Conservation (phyloP, 2,113 vertebrate species). For the Rafetus swinhoei region DNA sequence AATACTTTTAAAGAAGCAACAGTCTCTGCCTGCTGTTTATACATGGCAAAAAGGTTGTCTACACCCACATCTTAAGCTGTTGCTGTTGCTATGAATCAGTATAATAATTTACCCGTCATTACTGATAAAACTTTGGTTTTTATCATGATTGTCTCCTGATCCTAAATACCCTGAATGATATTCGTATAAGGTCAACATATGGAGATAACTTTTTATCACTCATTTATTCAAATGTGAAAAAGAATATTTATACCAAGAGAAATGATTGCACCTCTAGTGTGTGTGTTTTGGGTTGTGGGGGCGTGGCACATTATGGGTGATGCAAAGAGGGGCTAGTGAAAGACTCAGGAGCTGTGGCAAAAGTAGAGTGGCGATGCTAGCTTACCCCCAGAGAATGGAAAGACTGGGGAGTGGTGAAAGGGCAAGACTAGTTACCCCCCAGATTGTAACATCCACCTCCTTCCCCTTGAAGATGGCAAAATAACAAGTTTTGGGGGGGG, state of each 20-base stretch:
- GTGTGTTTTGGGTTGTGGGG: too few species aligned
- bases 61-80: neutral
- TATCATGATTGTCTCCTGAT: neutral
- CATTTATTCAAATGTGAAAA: neutral
- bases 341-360: neutral
- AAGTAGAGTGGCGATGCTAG: neutral
- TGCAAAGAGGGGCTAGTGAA: neutral
- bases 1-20: constrained; percentile 25
- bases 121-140: neutral
- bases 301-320: too few species aligned
- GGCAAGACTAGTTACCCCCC: neutral
- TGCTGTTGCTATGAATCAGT: neutral
- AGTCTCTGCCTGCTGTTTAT: constrained; percentile 28
- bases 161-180: neutral
- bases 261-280: neutral
- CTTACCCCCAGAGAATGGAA: neutral
- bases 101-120: neutral
- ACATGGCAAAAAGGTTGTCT: neutral
- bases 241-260: neutral
- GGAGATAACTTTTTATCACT: neutral
- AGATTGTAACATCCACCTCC: neutral
- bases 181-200: neutral
- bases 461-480: neutral
- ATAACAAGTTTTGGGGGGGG: neutral
- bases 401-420: neutral